A percentile compares a stretch with the other conserved stretches of the same genome.
Evolutionary conservation across 2,113 vertebrate genomes (phyloP).

Genomic region (Siniperca knerii): DNA sequence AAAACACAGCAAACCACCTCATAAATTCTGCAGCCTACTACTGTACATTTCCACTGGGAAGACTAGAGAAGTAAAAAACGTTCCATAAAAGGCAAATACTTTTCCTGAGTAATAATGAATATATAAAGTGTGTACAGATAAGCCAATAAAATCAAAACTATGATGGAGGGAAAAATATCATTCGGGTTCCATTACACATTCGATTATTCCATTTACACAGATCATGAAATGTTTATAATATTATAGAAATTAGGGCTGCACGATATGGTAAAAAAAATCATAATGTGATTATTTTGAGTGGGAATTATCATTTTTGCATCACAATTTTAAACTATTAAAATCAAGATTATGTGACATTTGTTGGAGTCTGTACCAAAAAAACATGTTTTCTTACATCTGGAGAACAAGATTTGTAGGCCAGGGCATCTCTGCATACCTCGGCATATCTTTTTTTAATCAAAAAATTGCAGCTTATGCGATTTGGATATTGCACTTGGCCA

Average conservation of each 20-base stretch:
- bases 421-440: too few species aligned
- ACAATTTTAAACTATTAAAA: too few species aligned
- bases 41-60: background rate
- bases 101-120: background rate
- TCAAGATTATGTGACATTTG: too few species aligned
- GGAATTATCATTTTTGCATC: too few species aligned
- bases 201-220: background rate
- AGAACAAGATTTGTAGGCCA: too few species aligned
- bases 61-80: background rate
- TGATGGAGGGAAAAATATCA: background rate
- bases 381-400: too few species aligned
- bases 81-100: background rate
- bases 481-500: too few species aligned
- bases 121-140: background rate
- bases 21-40: background rate
- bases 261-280: too few species aligned
- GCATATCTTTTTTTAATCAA: too few species aligned
- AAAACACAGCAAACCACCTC: conserved; percentile 23
- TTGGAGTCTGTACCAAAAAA: too few species aligned
- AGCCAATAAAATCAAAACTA: background rate
- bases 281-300: too few species aligned
- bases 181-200: background rate
- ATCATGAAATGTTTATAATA: background rate
- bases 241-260: background rate
- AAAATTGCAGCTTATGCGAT: too few species aligned